phyloP scores from a whole-genome alignment of 2,113 vertebrate species.

The Semicossyphus pulcher region DNA sequence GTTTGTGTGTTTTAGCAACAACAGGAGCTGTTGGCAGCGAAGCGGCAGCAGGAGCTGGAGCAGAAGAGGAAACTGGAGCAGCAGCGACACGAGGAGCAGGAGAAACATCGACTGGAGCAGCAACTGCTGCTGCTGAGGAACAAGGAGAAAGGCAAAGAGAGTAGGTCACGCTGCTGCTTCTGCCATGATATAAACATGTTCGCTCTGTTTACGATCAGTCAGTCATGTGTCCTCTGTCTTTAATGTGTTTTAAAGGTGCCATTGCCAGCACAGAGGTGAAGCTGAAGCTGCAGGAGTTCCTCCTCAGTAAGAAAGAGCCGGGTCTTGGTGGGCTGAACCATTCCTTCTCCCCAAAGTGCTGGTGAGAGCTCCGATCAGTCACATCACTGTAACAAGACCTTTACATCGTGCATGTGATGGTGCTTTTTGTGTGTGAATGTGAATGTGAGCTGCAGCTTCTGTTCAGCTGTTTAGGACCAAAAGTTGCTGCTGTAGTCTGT shows the following conservation, averaged over 20 bases:
- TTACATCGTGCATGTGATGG: too few relatives aligned
- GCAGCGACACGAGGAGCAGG: conserved; percentile 76
- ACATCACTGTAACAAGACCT: background rate
- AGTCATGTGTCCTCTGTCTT: too few relatives aligned
- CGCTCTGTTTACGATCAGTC: too few relatives aligned
- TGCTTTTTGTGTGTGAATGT: conserved; percentile 22
- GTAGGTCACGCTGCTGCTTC: conserved; percentile 30
- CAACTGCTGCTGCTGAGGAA: conserved; percentile 78
- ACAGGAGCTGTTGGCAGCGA: conserved; percentile 78
- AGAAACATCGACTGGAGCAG: conserved; percentile 77
- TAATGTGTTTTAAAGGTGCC: conserved; percentile 84
- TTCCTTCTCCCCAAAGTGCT: conserved; percentile 95
- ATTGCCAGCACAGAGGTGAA: conserved; percentile 97
- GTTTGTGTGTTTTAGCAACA: conserved; percentile 69
- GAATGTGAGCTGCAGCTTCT: conserved; percentile 45
- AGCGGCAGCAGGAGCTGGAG: conserved; percentile 78
- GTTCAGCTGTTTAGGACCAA: too few relatives aligned
- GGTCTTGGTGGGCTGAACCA: conserved; percentile 89
- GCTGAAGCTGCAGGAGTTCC: conserved; percentile 95
- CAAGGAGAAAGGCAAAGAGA: conserved; percentile 82
- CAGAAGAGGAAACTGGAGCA: conserved; percentile 78
- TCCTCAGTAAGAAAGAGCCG: conserved; percentile 93
- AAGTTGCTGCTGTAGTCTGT: too few relatives aligned
- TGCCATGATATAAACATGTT: too few relatives aligned
- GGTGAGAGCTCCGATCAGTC: conserved; percentile 84